phyloP scores from a whole-genome alignment of 1,140 invertebrate genomes.

The silkworm (Bombyx mori) region DNA sequence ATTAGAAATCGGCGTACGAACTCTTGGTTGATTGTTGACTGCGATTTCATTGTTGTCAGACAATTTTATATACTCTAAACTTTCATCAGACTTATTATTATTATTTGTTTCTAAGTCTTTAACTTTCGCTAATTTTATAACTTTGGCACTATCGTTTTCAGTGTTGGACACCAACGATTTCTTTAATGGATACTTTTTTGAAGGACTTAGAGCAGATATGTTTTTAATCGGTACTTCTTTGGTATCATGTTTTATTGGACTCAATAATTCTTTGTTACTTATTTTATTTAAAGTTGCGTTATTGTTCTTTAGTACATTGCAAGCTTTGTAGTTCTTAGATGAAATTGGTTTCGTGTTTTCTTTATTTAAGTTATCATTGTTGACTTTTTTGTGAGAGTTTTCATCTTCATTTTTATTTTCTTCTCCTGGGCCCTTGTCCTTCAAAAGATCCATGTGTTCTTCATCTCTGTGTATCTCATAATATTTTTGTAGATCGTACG shows the following conservation, averaged over 20 bases:
- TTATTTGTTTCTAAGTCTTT: constrained; percentile 63
- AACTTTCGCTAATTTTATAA: constrained; percentile 61
- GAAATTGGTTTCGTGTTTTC: constrained; percentile 34
- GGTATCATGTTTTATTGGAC: constrained; percentile 54
- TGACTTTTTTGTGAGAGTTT: constrained; percentile 40
- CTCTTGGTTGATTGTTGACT: constrained; percentile 66
- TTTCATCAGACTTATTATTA: constrained; percentile 51
- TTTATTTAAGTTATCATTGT: constrained; percentile 32
- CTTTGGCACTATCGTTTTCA: constrained; percentile 51
- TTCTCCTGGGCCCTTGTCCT: constrained; percentile 40
- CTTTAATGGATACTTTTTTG: constrained; percentile 60
- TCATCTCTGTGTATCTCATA: constrained; percentile 64
- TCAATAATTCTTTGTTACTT: constrained; percentile 31
- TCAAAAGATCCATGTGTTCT: constrained; percentile 57
- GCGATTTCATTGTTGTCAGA: constrained; percentile 64
- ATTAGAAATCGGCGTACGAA: constrained; percentile 65
- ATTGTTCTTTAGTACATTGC: constrained; percentile 30
- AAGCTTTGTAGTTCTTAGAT: constrained; percentile 25
- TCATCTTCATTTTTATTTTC: constrained; percentile 28
- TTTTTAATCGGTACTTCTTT: constrained; percentile 59
- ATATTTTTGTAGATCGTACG: constrained; percentile 68
- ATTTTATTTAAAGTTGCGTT: constrained; percentile 39
- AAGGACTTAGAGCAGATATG: constrained; percentile 60
- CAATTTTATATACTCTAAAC: constrained; percentile 65
- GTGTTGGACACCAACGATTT: constrained; percentile 52